Base-by-base conservation (phyloP, 2,797 vertebrate species). In the Gymnoscopelus braueri region DNA sequence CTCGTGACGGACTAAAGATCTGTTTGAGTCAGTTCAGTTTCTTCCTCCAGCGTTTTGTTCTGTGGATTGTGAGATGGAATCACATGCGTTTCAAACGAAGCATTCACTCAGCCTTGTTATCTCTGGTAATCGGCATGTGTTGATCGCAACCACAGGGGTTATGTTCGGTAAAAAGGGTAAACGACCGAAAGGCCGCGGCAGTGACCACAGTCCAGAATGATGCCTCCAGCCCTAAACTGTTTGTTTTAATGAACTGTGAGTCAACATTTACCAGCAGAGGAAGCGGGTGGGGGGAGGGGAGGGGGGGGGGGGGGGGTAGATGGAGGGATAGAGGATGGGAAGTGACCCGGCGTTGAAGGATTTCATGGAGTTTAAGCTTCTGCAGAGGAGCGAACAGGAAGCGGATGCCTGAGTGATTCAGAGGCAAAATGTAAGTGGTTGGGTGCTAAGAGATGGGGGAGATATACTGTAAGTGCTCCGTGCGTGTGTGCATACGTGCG, bases 221-320 rank as follows among this genome's bases (percentile, higher is more conserved):
- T 73, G 76, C 69, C 68, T 84, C 81, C 61, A 67, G 66, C 81
- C 69, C 53, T 2, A 71, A 78, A 69, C 63, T 91, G 88, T 88
- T 80, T 93, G 92, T 86, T 90, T 88, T 84, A 88, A 88, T 81
- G 67, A 77, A 79, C 65, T 78, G 71, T 88, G 88, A 93, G 88
- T 92, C 89, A 91, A 89, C 87, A 86, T 73, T 85, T 86, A 83
- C 85, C 74, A 67, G 50, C 77, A 69, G 82, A 71, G 76, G 10
- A 15, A 8, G 9, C n/a, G 12, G 63, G 26, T 60, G 58, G 32
- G 2, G 53, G 32, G 10, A 51, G 60, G 24, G 32, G 49, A n/a
- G 15, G 51, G 51, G 35, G 12, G 63, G 26, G 47, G 58, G 32
- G 2, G 52, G 23, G 72, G 71, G 69, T 82, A 84, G 78, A 75